phyloP scores from a whole-genome alignment of 2,113 vertebrate genomes.

The Charina bottae region DNA sequence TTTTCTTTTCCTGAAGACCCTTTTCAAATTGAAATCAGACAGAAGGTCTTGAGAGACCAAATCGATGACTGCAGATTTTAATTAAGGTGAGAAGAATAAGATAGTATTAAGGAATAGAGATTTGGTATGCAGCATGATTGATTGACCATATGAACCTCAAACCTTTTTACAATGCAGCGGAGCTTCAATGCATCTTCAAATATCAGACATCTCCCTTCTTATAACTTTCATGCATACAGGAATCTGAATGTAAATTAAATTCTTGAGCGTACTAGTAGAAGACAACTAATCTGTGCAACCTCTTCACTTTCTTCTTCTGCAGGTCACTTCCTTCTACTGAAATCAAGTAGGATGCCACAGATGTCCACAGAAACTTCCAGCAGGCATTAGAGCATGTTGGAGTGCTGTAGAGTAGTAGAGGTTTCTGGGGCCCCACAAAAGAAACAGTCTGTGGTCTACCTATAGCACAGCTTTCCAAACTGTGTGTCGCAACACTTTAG shows the following conservation, averaged over 20 bases:
- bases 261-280: neutral
- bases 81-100: conserved; percentile 45
- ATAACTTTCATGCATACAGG: neutral
- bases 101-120: conserved; percentile 34
- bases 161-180: conserved; percentile 13
- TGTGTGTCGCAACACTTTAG: too few relatives aligned
- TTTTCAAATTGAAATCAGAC: conserved; percentile 45
- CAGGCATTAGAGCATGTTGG: neutral
- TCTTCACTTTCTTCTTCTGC: neutral
- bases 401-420: neutral
- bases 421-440: neutral
- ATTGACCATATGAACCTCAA: conserved; percentile 37
- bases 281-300: neutral
- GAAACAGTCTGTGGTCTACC: neutral
- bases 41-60: conserved; percentile 32
- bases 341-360: neutral
- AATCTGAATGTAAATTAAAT: neutral
- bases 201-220: neutral
- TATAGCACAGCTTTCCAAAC: too few relatives aligned
- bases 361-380: neutral
- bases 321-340: neutral
- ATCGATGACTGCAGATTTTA: conserved; percentile 39
- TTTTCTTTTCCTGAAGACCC: neutral
- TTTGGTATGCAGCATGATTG: conserved; percentile 1
- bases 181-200: neutral